phyloP scores from a whole-genome alignment of 1,140 invertebrate genomes.

The Aphidius gifuensis region DNA sequence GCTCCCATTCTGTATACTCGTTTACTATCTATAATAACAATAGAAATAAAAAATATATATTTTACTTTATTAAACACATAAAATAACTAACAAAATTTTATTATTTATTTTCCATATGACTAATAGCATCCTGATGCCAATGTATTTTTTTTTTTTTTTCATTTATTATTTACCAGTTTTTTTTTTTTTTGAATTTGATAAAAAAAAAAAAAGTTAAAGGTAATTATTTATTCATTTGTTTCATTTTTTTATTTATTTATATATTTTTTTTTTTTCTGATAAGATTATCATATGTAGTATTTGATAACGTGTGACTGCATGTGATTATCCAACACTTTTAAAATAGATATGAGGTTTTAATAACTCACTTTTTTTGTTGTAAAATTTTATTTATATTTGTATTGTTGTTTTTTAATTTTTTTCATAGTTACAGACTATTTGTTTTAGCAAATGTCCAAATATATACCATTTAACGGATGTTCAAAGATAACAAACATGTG shows the following conservation, averaged over 20 bases:
- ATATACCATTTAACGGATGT: constrained; percentile 30
- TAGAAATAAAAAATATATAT: constrained; percentile 3
- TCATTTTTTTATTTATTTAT: no score
- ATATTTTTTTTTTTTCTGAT: neutral
- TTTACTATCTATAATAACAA: constrained; percentile 68
- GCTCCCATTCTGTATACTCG: constrained; percentile 96
- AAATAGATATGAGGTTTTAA: constrained; percentile 9
- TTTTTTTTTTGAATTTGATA: no score
- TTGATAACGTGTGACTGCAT: constrained; percentile 19
- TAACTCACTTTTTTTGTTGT: constrained; percentile 1
- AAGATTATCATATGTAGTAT: neutral
- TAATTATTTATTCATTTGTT: no score
- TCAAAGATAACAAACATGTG: constrained; percentile 26
- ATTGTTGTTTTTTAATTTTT: constrained; percentile 17
- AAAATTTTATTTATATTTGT: constrained; percentile 12
- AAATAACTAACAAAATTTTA: no score
- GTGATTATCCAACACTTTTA: constrained; percentile 22
- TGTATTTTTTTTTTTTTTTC: no score
- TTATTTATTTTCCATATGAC: no score
- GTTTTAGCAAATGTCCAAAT: constrained; percentile 27
- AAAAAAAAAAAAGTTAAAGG: no score
- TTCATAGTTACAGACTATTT: constrained; percentile 22
- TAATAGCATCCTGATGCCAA: no score
- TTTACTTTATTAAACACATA: no score
- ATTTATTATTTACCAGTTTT: no score